Base-by-base conservation (phyloP, 2,888 invertebrate genomes). In the Tupiocoris notatus region DNA sequence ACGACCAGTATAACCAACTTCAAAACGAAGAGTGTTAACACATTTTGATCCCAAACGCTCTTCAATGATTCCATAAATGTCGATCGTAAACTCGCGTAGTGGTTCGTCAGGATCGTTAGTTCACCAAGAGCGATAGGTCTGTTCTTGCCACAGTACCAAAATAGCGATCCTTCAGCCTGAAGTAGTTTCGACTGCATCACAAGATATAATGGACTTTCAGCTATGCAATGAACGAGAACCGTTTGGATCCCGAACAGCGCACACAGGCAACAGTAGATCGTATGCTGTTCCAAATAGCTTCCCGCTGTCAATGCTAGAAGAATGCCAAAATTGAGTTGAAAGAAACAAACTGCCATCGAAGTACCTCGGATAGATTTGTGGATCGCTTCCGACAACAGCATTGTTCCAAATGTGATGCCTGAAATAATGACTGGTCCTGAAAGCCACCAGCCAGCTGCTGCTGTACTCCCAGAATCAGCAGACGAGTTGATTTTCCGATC, bases 111-210 rank as follows among this genome's bases (percentile, higher is more conserved):
- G 2, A 73, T n/a, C 22, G 62, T 9, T 6, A 73, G 62, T 57
- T 73, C 39, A 12, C 62, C 63, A 21, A 54, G 61, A 39, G 73
- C 73, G 18, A 73, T 39, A 3, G 73, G 7, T 1, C 73, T 24
- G 21, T 73, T 54, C 2, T 21, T 17, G 9, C 73, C 73, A 22
- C 54, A 61, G 21, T 62, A 62, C 73, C 73, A 73, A 62, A 62
- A 73, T 3, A 73, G 39, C 21, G 73, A 73, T n/a, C 73, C 73
- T 39, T 73, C 73, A 9, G 73, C 73, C 62, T 62, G 61, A 9
- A 73, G 25, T 17, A n/a, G 25, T 7, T 62, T 61, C 7, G 39
- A 18, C 22, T 24, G 20, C 12, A n/a, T 39, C 3, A 62, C 54
- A 0, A 73, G 73, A 54, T 62, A 73, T n/a, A 20, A 62, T 2